Evolutionary conservation across 1,140 invertebrate species (phyloP).

Genomic region (Procambarus clarkii): DNA sequence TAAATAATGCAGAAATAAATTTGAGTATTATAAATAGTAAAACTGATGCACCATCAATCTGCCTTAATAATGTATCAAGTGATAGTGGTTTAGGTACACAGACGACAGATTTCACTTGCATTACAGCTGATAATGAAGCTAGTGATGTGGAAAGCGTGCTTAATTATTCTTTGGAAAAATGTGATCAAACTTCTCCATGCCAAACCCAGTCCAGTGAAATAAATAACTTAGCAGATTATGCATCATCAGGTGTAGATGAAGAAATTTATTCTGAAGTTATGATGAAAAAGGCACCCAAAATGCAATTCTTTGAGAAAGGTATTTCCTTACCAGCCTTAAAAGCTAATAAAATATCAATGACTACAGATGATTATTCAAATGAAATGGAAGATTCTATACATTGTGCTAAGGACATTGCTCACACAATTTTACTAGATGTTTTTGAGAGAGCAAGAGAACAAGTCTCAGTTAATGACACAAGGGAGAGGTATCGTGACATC

Average conservation of each 20-base stretch:
- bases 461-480: neutral
- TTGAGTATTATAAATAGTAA: neutral
- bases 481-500: constrained; percentile 1
- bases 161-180: neutral
- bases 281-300: too few relatives aligned
- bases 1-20: neutral
- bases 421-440: neutral
- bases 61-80: constrained; percentile 22
- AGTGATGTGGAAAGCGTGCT: constrained; percentile 6
- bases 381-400: neutral
- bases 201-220: neutral
- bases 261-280: too few relatives aligned
- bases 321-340: neutral
- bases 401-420: neutral
- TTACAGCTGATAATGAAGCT: neutral
- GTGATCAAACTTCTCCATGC: neutral
- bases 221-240: neutral
- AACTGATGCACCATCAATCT: neutral
- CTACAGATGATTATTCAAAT: neutral
- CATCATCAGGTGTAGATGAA: too few relatives aligned
- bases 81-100: constrained; percentile 58
- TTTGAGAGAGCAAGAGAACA: neutral
- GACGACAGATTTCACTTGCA: constrained; percentile 5
- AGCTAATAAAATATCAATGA: neutral
- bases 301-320: neutral